Conservation (phyloP, 37 sponge, comb jelly and placozoan species). For the Ephydatia muelleri region DNA sequence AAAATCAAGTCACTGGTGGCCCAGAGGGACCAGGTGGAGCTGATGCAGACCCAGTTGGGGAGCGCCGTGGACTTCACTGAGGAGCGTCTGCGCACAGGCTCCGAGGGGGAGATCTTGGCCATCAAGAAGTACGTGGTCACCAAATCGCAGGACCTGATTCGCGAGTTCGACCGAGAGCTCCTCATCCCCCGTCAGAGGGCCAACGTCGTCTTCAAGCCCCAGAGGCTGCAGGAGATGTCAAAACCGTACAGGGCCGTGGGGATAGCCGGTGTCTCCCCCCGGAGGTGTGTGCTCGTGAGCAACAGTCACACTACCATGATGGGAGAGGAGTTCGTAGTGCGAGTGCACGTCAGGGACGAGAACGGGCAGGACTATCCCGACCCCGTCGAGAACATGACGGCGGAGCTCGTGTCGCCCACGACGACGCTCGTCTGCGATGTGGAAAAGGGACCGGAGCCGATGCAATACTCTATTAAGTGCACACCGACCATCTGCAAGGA, state of each 20-base stretch:
- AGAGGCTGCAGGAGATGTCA: neutral
- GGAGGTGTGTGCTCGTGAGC: neutral
- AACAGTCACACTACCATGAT: neutral
- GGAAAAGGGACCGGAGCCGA: neutral
- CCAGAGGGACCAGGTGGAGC: slow-evolving; percentile 9
- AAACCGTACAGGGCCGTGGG: neutral
- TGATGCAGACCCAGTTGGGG: slow-evolving; percentile 5
- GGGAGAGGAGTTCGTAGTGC: neutral
- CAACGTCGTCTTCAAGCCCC: slow-evolving; percentile 5
- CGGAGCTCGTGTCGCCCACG: neutral
- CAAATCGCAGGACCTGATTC: neutral
- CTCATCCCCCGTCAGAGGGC: slow-evolving; percentile 4
- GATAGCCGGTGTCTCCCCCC: neutral
- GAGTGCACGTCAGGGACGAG: neutral
- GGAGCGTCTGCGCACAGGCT: neutral
- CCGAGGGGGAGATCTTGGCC: neutral
- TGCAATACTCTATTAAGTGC: slow-evolving; percentile 6
- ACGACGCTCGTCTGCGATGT: neutral
- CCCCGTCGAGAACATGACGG: neutral
- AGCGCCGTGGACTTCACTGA: slow-evolving; percentile 13
- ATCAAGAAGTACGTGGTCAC: neutral
- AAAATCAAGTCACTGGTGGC: neutral
- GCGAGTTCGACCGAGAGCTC: slow-evolving; percentile 6
- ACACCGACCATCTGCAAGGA: neutral
- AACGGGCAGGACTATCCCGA: neutral